phyloP scores from a whole-genome alignment of 1,140 invertebrate genomes.

The Tetragnatha versicolor region DNA sequence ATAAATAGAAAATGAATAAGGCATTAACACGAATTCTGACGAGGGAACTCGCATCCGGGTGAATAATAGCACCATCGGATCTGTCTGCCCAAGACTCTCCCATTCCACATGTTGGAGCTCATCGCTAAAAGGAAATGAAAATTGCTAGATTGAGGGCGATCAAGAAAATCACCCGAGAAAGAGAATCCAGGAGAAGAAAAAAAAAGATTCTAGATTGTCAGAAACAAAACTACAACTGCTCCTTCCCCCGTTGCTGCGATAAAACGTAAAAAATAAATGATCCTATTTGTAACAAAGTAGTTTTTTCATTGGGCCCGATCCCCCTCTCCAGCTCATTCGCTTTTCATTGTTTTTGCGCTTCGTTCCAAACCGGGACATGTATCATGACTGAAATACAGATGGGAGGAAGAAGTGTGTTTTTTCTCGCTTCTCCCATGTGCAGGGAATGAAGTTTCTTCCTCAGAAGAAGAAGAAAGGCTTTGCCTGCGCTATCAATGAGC shows the following conservation, averaged over 20 bases:
- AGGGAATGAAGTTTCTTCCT: neutral
- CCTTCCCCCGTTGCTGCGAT: neutral
- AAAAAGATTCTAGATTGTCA: neutral
- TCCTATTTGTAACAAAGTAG: neutral
- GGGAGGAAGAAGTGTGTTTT: neutral
- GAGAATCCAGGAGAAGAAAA: neutral
- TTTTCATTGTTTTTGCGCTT: neutral
- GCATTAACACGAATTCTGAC: too few species aligned
- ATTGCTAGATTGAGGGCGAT: neutral
- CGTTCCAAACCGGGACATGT: neutral
- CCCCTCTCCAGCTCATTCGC: neutral
- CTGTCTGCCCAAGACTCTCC: too few species aligned
- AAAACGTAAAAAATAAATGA: slow-evolving; percentile 3
- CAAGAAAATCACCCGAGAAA: neutral
- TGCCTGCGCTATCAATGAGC: too few species aligned
- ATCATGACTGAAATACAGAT: neutral
- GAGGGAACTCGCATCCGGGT: too few species aligned
- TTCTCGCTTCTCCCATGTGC: neutral
- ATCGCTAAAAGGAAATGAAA: neutral
- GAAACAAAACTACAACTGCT: neutral
- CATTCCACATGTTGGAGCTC: too few species aligned
- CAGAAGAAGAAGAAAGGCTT: too few species aligned
- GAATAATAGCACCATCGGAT: too few species aligned
- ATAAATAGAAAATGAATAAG: too few species aligned
- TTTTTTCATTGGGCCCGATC: neutral